Base-by-base conservation (phyloP, 2,797 vertebrate genomes). In the Tauraco hartlaubi region DNA sequence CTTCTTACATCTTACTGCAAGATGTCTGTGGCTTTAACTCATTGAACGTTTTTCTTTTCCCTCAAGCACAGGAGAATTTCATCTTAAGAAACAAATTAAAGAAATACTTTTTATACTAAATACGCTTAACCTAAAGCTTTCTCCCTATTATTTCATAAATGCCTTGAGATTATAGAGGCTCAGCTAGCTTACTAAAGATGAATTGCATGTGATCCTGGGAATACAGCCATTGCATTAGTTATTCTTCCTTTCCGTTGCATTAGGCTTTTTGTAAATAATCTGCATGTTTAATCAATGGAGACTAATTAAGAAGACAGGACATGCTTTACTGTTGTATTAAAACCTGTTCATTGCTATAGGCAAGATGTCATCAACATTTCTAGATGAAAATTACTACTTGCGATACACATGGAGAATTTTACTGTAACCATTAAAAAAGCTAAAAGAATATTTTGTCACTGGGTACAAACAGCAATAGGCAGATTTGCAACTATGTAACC, bases 201-300 rank as follows among this genome's bases (percentile, higher is more conserved):
- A 94, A 94, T 91, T 86, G 71, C 64, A 41, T 54, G 54, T 48
- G 91, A 83, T 68, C 74, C 59, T 92, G 64, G 90, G 89, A 95
- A 87, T 85, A 89, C 55, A 97, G 92, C 73, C 75, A 28, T 39
- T 86, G 29, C 59, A 41, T 85, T 90, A 87, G n/a, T 83, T 95
- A 95, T 91, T 94, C 79, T 88, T 90, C 71, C 68, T 92, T 91
- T 85, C 62, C 8, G 2, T 92, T 82, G 54, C 13, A 1, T 69
- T 90, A 66, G 63, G 59, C 66, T 90, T 91, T 75, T 93, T 92
- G 66, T 92, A 94, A 95, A 96, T 90, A 90, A 93, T 90, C 71
- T 94, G 61, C 86, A 62, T 84, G 85, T 76, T 92, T 84, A 96
- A 95, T 90, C 88, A 94, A 46, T 92, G 72, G 41, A 95, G 68